Percentiles rank a stretch among this genome's conserved stretches.
Conservation (phyloP, 2,113 vertebrate genomes). For the Nematolebias whitei region DNA sequence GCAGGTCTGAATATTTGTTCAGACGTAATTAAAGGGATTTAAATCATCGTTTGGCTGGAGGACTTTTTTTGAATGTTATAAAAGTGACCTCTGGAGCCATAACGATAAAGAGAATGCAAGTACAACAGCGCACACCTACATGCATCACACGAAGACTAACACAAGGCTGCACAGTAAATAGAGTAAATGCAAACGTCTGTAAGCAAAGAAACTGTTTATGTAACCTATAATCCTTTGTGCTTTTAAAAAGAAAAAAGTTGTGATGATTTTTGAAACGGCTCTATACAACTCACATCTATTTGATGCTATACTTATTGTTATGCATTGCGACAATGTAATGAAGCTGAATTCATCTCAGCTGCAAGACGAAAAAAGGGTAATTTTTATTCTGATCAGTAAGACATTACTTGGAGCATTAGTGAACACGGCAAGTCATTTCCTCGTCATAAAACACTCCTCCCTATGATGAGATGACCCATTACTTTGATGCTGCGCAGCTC, state of each 20-base stretch:
- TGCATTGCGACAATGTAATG: conserved; percentile 22
- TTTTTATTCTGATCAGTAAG: conserved; percentile 39
- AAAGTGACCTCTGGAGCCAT: conserved; percentile 5
- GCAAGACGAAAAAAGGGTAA: conserved; percentile 27
- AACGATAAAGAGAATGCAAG: conserved; percentile 9
- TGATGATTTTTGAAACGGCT: neutral
- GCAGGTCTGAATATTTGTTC: conserved; percentile 10
- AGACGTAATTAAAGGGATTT: neutral
- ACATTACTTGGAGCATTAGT: conserved; percentile 39
- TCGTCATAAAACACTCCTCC: conserved; percentile 20
- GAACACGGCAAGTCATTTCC: conserved; percentile 35
- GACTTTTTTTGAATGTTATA: conserved; percentile 11
- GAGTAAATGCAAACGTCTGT: conserved; percentile 23
- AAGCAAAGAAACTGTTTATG: conserved; percentile 19
- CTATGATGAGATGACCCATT: conserved; percentile 34
- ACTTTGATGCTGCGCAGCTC: conserved; percentile 9
- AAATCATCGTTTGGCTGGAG: conserved; percentile 18
- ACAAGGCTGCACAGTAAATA: conserved; percentile 12
- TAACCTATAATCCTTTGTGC: conserved; percentile 14
- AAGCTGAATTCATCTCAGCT: conserved; percentile 19
- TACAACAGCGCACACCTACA: conserved; percentile 17
- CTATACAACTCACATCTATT: conserved; percentile 24
- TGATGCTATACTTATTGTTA: conserved; percentile 28
- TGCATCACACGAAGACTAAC: conserved; percentile 14
- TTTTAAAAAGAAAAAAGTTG: neutral